Percentiles rank a stretch among this genome's conserved stretches.
phyloP scores from a whole-genome alignment of 2,888 invertebrate genomes.

The Hofmannophila pseudospretella region DNA sequence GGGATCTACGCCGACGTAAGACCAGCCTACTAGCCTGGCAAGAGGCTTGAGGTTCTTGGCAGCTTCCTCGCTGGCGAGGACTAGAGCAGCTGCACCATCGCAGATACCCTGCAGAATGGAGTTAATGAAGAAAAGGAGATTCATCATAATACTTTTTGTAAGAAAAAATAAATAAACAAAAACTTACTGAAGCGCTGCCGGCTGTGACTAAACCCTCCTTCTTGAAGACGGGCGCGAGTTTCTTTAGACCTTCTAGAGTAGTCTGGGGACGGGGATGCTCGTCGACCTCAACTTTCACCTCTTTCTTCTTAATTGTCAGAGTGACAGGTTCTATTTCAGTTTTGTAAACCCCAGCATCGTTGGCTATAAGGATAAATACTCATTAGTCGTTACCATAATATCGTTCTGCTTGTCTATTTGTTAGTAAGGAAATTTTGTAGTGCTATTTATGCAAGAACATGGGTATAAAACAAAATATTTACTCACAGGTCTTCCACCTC shows the following conservation, averaged over 20 bases:
- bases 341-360: conserved; percentile 92
- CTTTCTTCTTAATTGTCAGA: conserved; percentile 89
- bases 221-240: conserved; percentile 93
- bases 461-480: no score
- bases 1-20: conserved; percentile 97
- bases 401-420: no score
- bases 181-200: conserved; percentile 92
- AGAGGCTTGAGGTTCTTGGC: conserved; percentile 91
- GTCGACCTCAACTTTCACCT: conserved; percentile 87
- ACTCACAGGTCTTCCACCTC: conserved; percentile 88
- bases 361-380: conserved; percentile 82
- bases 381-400: background rate
- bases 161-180: background rate
- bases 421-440: no score
- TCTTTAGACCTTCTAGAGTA: conserved; percentile 89
- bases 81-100: conserved; percentile 96
- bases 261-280: conserved; percentile 96
- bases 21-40: conserved; percentile 93
- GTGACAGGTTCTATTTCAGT: conserved; percentile 93
- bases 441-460: no score
- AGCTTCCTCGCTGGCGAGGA: conserved; percentile 94
- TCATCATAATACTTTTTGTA: no score
- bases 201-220: conserved; percentile 97
- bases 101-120: conserved; percentile 86
- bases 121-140: no score